Base-by-base conservation (phyloP, 2,888 invertebrate species). In the Limnephilus marmoratus region DNA sequence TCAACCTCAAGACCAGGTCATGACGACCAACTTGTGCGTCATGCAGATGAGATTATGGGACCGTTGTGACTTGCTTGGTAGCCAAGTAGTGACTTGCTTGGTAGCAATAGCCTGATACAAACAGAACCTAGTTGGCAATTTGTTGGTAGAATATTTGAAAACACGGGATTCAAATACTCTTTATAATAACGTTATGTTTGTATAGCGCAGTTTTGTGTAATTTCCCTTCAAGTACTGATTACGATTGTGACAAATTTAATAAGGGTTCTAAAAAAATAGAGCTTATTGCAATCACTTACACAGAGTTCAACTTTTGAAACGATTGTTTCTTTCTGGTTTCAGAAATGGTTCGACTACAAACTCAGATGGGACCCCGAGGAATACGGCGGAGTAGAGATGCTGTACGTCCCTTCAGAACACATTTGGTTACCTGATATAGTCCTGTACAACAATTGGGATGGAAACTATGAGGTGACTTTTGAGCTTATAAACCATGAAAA, bases 371-470 rank as follows among this genome's bases (percentile, higher is more conserved):
- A 98, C 94, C 99, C 99, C 0, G 97, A 97, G 91, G 98, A 99
- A 94, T 99, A 99, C 94, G 99, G 98, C 0, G 99, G 98, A 0
- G 97, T 99, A 0, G 98, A 98, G 95, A 98, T 98, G 97, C 95
- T 98, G 89, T 98, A 98, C 94, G 99, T 99, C 29, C 99, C 99
- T 0, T 99, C 99, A 0, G 99, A 99, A 95, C 98, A 99, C 94
- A 99, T 99, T 94, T 99, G 99, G 99, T 96, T 99, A 45, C 99
- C 99, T 0, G 99, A 99, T 94, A 99, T 99, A 94, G 99, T 98
- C n/a, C 96, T 98, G 5, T 98, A 98, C 94, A 98, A 98, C 94
- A 98, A 98, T 96, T 98, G 97, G 97, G 98, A 99, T 95, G 98
- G 98, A 41, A 98, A 98, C 95, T 99, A 98, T 95, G 98, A 98